Percentiles rank a stretch among this genome's conserved stretches.
Evolutionary conservation across 2,113 vertebrate species (phyloP).

Genomic region (Marmota flaviventris): DNA sequence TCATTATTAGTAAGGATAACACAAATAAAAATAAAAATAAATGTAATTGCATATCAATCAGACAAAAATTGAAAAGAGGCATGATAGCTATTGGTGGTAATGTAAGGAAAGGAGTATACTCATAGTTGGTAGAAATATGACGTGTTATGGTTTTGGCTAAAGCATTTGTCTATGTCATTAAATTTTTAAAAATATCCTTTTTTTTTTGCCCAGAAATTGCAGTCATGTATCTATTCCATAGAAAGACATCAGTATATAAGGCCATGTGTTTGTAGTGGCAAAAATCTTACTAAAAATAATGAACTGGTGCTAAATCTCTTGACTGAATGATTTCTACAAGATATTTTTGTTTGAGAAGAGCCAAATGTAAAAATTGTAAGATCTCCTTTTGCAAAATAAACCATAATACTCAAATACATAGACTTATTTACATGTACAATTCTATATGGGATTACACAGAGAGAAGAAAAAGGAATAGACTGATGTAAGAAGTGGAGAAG

Average conservation of each 20-base stretch:
- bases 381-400: conserved; percentile 7
- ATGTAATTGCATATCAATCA: not conserved
- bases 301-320: not conserved
- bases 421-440: not conserved
- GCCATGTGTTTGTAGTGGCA: not conserved
- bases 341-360: not conserved
- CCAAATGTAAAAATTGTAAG: not conserved
- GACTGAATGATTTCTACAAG: not conserved
- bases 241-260: not conserved
- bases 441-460: not conserved
- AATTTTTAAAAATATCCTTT: not conserved
- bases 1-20: conserved; percentile 12
- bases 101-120: not conserved
- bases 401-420: not conserved
- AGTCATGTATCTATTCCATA: not conserved
- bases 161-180: conserved; percentile 30
- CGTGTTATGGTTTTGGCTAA: not conserved
- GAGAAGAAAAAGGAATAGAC: not conserved
- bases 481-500: not conserved
- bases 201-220: not conserved
- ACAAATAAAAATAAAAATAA: conserved; percentile 42
- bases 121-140: not conserved
- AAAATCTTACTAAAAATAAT: conserved; percentile 51
- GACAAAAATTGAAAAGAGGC: conserved; percentile 1
- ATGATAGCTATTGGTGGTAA: not conserved